Evolutionary conservation across 2,888 invertebrate genomes (phyloP), one percentile per base, ranked within the genome.

Genomic region (Euplexia lucipara): DNA sequence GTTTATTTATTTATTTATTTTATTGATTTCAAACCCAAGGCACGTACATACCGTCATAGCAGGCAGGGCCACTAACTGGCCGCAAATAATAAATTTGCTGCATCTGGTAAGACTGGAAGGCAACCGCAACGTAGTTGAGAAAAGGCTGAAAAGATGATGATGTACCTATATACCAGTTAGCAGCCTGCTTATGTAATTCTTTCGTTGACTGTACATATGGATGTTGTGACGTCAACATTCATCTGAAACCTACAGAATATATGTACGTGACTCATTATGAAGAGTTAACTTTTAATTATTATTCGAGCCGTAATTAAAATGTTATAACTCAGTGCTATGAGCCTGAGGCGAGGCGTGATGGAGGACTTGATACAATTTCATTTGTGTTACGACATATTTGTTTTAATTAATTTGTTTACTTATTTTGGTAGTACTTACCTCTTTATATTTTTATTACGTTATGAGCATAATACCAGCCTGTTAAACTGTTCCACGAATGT

Each of bases 221-320:
- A 6, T 44, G 12, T 4, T 39, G 18, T 57, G 9, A 14, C n/a
- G 2, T 16, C 41, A 67, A 59, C 5, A 53, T 59, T 30, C n/a
- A 8, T 3, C 20, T 30, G 22, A 53, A 14, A 49, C 26, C 37
- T 16, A n/a, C 30, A 39, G 52, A 35, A 75, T 49, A 53, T 54
- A 45, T 48, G 20, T 54, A 70, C 54, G 62, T 70, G 76, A 52
- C 34, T 62, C 47, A 70, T 70, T 75, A 70, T 37, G 35, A 47
- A 56, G 42, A 32, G 42, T 22, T 49, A 75, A 59, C 41, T 60
- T 71, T 71, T 69, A 69, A 69, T 75, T 75, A 60, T 51, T 51
- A 16, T 51, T 18, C n/a, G 22, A 32, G n/a, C 4, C 16, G 49
- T 75, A 32, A 69, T 75, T 60, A 41, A 26, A 42, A 37, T 75